These are phyloP conservation scores for Ooceraea biroi DNA, from an alignment of 1,140 invertebrate species.

Conservation along the genomic window DNA sequence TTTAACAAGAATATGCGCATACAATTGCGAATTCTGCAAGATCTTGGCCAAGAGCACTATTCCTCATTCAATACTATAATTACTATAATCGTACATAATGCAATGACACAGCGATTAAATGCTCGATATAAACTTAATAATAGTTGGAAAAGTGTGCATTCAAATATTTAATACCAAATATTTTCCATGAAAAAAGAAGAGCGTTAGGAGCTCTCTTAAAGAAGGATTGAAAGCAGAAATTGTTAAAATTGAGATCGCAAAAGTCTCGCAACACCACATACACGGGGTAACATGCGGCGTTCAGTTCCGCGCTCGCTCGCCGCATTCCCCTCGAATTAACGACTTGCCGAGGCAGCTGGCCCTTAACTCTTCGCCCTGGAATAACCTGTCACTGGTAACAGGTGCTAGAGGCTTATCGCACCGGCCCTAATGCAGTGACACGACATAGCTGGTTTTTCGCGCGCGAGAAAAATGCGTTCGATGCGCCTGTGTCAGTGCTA, in stretches of 20 bases:
- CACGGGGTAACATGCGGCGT: neutral
- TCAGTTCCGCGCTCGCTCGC: neutral
- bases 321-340: slow-evolving; percentile 48
- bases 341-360: slow-evolving; percentile 3
- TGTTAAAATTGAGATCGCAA: neutral
- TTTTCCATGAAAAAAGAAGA: neutral
- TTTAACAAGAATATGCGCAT: neutral
- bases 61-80: neutral
- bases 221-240: neutral
- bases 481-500: neutral
- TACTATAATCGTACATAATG: no score
- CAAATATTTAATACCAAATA: neutral
- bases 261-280: neutral
- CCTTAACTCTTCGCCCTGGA: slow-evolving; percentile 20
- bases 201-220: neutral
- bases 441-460: neutral
- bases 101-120: no score
- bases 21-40: neutral
- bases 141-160: no score
- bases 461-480: slow-evolving; percentile 28
- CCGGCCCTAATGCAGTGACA: slow-evolving; percentile 7
- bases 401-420: slow-evolving; percentile 37
- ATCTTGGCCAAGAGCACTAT: neutral
- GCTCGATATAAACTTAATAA: no score
- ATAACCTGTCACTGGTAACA: slow-evolving; percentile 46